These are phyloP conservation scores for Epinephelus fuscoguttatus DNA, from an alignment of 2,113 vertebrate species.

Conservation along the genomic window DNA sequence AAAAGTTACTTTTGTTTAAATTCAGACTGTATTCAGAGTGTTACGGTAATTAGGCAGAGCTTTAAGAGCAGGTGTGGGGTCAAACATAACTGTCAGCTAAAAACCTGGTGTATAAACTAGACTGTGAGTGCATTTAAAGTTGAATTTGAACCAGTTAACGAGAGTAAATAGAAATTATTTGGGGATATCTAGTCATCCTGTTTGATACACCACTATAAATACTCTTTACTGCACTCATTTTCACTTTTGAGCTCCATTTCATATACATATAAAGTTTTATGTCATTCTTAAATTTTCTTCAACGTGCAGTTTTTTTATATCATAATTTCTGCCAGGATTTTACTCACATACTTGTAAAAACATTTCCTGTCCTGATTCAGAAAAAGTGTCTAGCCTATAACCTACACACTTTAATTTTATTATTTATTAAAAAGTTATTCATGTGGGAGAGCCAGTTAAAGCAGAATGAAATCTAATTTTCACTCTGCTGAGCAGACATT, in stretches of 20 bases:
- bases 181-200: background rate
- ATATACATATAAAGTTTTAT: no score
- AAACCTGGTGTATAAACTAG: background rate
- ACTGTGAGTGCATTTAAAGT: background rate
- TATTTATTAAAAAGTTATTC: background rate
- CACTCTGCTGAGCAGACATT: background rate
- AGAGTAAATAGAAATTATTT: background rate
- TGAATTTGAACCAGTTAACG: background rate
- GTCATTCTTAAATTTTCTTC: background rate
- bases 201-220: background rate
- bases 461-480: background rate
- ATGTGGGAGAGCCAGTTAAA: background rate
- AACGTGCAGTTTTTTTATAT: background rate
- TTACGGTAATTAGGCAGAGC: slow-evolving; percentile 1
- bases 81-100: background rate
- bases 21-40: slow-evolving; percentile 6
- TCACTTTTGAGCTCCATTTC: background rate
- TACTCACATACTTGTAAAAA: background rate
- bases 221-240: background rate
- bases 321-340: background rate
- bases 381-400: background rate
- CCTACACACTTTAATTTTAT: background rate
- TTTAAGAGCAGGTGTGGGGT: slow-evolving; percentile 1
- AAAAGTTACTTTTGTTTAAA: slow-evolving; percentile 10
- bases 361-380: background rate